Conservation (phyloP, 2,797 vertebrate genomes). For the Spinus olivaceus region DNA sequence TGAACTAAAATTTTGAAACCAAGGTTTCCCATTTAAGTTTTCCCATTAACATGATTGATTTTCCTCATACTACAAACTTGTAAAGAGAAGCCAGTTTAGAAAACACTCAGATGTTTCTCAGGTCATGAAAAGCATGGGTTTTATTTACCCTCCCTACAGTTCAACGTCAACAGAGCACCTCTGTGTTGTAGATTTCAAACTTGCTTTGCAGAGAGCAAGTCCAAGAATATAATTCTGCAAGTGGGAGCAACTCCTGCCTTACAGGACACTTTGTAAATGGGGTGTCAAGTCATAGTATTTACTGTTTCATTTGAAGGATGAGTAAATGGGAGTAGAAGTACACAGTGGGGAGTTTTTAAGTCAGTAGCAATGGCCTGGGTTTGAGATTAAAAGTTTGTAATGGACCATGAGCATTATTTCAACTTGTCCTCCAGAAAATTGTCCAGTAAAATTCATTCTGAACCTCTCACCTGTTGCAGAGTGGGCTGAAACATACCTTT, state of each 20-base stretch:
- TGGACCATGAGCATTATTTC: not conserved
- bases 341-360: not conserved
- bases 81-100: not conserved
- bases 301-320: not conserved
- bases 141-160: not conserved
- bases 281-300: not conserved
- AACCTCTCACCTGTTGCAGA: not conserved
- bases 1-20: not conserved
- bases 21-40: not conserved
- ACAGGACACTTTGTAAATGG: not conserved
- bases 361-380: not conserved
- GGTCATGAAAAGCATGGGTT: not conserved
- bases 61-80: not conserved
- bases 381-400: not conserved
- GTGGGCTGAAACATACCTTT: not conserved
- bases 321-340: not conserved
- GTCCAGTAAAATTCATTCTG: not conserved
- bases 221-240: not conserved
- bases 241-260: not conserved
- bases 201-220: not conserved
- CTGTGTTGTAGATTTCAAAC: not conserved
- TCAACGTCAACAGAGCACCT: not conserved
- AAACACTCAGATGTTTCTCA: not conserved
- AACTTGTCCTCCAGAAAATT: not conserved
- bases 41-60: not conserved